Base-by-base conservation (phyloP, 2,797 vertebrate genomes). In the Leptoclinus maculatus region DNA sequence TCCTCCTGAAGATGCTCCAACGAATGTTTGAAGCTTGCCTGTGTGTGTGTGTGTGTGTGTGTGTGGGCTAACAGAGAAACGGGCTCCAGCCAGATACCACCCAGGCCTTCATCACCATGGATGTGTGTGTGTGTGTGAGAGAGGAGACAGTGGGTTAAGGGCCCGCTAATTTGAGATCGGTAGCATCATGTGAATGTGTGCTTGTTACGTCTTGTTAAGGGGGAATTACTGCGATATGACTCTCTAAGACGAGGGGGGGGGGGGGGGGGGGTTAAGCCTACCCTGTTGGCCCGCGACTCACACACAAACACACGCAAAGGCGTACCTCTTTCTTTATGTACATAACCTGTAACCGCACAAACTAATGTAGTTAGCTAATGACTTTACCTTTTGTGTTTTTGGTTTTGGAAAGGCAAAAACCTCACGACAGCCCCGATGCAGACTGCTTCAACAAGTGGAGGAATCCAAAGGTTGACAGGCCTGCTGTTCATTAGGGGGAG, bases 101-200 rank as follows among this genome's bases (percentile, higher is more conserved):
- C 70, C n/a, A 16, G 71, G 66, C 68, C 29, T 84, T 85, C 75
- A 82, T 90, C 77, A 60, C 85, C 69, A 87, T 73, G 76, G 79
- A 81, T 54, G 36, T 56, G 39, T 39, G 56, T 51, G 67, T 17
- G 39, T 21, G 49, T 47, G 45, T 49, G 45, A 4, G 47, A 0
- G 47, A 39, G 45, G 53, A 71, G 59, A 51, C 59, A n/a, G 56
- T 4, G 27, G 38, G 68, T 62, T 29, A 76, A 53, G 60, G 76
- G n/a, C 25, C 14, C n/a, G 25, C 58, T 73, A 27, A 83, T 59
- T 51, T 79, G 47, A 77, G 66, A 79, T 58, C 36, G 36, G 43
- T 19, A 41, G 71, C 36, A 7, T 39, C 10, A 7, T 32, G 7
- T 43, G 54, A 51, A 66, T 78, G 7, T 59, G 66, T 47, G 38